A percentile compares a stretch with the other conserved stretches of the same genome.
Conservation (phyloP, 2,797 vertebrate species). For the Megalops cyprinoides region DNA sequence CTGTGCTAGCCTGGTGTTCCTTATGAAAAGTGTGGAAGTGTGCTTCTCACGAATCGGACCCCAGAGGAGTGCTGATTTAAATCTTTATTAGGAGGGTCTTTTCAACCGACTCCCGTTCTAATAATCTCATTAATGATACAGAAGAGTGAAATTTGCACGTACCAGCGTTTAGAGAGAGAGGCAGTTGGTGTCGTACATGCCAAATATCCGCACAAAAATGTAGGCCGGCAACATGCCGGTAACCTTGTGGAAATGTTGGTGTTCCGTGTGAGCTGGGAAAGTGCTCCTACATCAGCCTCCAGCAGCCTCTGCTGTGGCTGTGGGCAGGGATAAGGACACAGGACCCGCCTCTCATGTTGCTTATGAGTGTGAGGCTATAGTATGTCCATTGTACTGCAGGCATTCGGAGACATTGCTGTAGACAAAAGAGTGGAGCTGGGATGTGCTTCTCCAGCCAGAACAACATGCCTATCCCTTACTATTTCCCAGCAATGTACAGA, state of each 20-base stretch:
- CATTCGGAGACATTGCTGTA: not conserved
- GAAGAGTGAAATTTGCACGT: not conserved
- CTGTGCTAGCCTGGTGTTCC: not conserved
- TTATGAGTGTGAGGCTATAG: not conserved
- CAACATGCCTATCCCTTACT: not conserved
- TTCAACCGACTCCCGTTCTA: not conserved
- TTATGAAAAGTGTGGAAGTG: not conserved
- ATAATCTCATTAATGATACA: not conserved
- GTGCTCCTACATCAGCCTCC: too few species aligned
- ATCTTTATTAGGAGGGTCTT: not conserved
- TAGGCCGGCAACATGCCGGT: not conserved
- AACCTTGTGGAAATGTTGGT: not conserved
- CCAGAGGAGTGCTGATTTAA: not conserved
- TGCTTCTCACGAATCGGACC: not conserved
- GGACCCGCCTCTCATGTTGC: not conserved
- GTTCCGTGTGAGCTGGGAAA: too few species aligned
- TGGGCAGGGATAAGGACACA: not conserved
- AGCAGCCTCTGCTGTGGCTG: too few species aligned
- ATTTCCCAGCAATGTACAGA: not conserved
- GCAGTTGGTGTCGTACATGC: too few species aligned
- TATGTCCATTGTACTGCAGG: not conserved
- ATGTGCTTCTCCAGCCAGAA: not conserved
- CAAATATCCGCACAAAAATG: not conserved
- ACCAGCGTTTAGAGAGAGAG: too few species aligned
- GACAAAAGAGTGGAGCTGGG: not conserved